A percentile compares a stretch with the other conserved stretches of the same genome.
These are phyloP conservation scores for Cephalopterus ornatus DNA, from an alignment of 2,113 vertebrate genomes.

Conservation along the genomic window DNA sequence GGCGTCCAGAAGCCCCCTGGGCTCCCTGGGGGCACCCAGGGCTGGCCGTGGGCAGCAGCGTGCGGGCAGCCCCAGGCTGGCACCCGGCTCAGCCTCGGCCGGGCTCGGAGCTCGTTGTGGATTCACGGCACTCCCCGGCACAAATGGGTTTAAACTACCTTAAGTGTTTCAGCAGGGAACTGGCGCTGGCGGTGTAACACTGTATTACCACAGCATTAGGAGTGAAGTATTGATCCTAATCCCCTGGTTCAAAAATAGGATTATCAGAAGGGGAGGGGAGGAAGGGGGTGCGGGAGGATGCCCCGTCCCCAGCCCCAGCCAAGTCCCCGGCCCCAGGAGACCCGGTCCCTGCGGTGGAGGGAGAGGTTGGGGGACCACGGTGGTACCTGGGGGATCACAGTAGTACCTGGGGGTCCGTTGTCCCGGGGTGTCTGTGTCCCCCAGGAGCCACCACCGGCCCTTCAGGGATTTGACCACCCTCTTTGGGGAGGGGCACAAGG, in stretches of 20 bases:
- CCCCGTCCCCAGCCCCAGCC: background rate
- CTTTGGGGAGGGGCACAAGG: background rate
- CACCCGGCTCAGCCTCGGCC: background rate
- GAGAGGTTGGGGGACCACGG: background rate
- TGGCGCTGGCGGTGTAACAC: constrained; percentile 54
- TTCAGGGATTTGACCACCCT: accelerated
- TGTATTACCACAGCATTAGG: constrained; percentile 59
- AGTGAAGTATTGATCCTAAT: constrained; percentile 63
- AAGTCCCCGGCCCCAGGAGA: background rate
- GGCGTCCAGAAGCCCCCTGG: too few relatives aligned
- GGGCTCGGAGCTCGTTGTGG: constrained; percentile 26
- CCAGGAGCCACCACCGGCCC: too few relatives aligned
- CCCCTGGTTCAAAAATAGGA: constrained; percentile 63
- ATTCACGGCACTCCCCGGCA: constrained; percentile 48
- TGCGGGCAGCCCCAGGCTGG: background rate
- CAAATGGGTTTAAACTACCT: constrained; percentile 67
- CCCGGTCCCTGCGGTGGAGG: accelerated
- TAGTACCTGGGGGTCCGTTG: accelerated
- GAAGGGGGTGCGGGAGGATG: background rate
- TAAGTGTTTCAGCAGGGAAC: constrained; percentile 67
- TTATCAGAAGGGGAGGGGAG: constrained; percentile 42
- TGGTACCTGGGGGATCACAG: accelerated
- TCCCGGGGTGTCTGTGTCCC: accelerated
- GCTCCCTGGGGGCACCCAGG: background rate
- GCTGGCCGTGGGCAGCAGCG: background rate